These are phyloP conservation scores for Platycercus adscitus DNA, from an alignment of 2,113 vertebrate species.

Conservation along the genomic window DNA sequence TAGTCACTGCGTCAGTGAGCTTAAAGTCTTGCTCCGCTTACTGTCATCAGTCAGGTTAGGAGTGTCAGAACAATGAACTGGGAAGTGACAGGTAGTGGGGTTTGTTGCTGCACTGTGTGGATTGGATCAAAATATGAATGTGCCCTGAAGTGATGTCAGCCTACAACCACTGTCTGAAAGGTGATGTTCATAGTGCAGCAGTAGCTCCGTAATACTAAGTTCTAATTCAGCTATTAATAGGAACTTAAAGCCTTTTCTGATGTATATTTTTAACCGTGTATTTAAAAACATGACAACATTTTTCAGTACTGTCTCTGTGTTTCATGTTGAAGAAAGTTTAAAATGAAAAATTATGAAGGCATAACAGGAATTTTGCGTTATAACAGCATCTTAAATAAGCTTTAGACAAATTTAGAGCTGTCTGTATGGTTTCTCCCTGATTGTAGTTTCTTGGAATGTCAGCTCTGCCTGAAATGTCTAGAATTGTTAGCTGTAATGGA, in stretches of 20 bases:
- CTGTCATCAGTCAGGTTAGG: background rate
- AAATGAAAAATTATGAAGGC: background rate
- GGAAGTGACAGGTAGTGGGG: background rate
- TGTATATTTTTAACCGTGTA: background rate
- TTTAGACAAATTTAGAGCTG: conserved; percentile 9
- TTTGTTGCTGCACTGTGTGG: background rate
- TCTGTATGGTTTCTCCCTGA: background rate
- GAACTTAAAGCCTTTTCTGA: background rate
- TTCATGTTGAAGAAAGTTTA: background rate
- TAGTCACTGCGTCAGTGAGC: background rate
- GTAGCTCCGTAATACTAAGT: background rate
- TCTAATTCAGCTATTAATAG: background rate
- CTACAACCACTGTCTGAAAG: background rate
- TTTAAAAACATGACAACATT: background rate
- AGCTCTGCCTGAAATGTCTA: background rate
- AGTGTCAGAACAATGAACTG: background rate
- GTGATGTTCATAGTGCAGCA: background rate
- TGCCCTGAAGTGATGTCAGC: background rate
- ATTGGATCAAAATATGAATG: background rate
- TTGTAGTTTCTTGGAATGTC: background rate
- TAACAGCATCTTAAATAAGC: background rate
- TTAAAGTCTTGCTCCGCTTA: background rate
- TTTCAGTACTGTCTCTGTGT: background rate
- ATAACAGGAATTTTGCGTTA: background rate
- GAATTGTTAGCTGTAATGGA: background rate